Conservation (phyloP, 1,140 invertebrate genomes). For the Melanaphis sacchari region DNA sequence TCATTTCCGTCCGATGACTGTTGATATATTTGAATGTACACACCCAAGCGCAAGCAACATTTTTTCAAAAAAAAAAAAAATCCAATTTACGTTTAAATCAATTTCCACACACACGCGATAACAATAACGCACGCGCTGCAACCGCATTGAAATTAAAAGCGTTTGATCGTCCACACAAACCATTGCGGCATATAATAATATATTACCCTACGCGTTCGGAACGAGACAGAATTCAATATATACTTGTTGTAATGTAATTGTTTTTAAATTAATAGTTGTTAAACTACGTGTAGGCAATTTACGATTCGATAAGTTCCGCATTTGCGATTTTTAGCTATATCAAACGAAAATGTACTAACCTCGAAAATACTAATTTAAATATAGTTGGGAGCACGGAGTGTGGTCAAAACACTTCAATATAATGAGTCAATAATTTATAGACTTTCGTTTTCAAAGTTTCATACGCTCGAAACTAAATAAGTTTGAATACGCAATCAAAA, state of each 20-base stretch:
- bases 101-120: not conserved
- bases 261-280: not conserved
- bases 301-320: not conserved
- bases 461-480: not conserved
- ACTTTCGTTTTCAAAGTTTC: slow-evolving; percentile 13
- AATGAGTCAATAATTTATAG: not conserved
- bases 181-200: not conserved
- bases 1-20: not conserved
- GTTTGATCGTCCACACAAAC: not conserved
- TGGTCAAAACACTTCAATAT: not conserved
- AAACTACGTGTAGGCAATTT: not conserved
- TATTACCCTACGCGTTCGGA: not conserved
- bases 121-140: not conserved
- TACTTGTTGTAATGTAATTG: not conserved
- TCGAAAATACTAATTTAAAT: not conserved
- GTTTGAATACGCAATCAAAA: slow-evolving; percentile 14
- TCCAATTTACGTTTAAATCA: slow-evolving; percentile 9
- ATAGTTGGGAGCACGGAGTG: not conserved
- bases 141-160: not conserved
- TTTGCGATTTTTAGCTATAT: not conserved
- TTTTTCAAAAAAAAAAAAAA: not conserved
- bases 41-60: not conserved
- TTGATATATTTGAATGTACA: slow-evolving; percentile 1
- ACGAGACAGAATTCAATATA: not conserved
- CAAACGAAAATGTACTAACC: not conserved